Conservation (phyloP, 2,888 invertebrate species). For the Chalcosyrphus nemorum region DNA sequence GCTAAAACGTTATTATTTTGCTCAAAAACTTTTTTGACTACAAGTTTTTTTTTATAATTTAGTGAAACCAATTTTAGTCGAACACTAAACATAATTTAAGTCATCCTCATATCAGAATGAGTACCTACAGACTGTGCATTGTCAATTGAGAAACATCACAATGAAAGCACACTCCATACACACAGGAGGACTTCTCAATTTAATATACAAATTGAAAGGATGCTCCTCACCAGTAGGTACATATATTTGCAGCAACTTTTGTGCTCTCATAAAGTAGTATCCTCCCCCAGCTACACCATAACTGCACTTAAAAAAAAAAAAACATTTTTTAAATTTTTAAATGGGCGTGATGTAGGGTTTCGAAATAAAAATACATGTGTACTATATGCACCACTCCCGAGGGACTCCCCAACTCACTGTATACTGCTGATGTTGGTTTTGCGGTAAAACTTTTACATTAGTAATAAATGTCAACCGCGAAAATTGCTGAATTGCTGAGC, state of each 20-base stretch:
- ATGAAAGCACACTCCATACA: background rate
- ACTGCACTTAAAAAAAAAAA: constrained; percentile 44
- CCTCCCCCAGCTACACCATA: background rate
- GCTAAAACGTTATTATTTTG: too few relatives aligned
- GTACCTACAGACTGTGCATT: constrained; percentile 35
- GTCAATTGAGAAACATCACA: constrained; percentile 53
- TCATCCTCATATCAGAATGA: background rate
- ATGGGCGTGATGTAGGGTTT: background rate
- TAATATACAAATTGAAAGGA: constrained; percentile 56
- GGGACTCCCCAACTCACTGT: background rate
- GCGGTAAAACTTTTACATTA: constrained; percentile 60
- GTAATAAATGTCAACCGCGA: constrained; percentile 65
- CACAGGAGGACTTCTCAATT: constrained; percentile 36
- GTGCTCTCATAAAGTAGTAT: constrained; percentile 24
- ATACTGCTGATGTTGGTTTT: constrained; percentile 55
- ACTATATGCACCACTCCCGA: background rate
- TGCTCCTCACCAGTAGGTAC: constrained; percentile 5
- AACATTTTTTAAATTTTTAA: constrained; percentile 29
- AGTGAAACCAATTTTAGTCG: constrained; percentile 17
- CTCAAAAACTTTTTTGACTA: constrained; percentile 22
- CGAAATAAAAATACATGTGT: constrained; percentile 22
- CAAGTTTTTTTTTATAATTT: constrained; percentile 13
- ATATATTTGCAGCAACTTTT: constrained; percentile 51
- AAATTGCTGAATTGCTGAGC: constrained; percentile 56
- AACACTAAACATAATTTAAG: constrained; percentile 50